phyloP scores from a whole-genome alignment of 2,888 invertebrate genomes.

The Cryptocheilus praepositus region DNA sequence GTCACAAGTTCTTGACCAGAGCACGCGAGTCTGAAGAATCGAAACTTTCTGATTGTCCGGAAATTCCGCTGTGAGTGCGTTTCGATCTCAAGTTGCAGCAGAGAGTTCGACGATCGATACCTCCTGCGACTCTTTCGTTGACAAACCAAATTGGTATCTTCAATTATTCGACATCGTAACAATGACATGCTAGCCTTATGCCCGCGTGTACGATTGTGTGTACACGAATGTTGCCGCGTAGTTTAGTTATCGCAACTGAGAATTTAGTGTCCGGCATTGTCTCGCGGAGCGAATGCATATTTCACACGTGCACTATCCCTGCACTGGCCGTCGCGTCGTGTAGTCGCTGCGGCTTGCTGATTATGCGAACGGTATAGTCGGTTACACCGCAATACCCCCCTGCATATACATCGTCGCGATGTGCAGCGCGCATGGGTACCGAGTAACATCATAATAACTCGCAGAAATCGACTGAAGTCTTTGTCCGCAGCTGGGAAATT shows the following conservation, averaged over 20 bases:
- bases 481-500: slow-evolving; percentile 25
- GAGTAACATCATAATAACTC: slow-evolving; percentile 57
- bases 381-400: slow-evolving; percentile 20
- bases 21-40: too few relatives aligned
- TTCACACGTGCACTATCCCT: slow-evolving; percentile 63
- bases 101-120: too few relatives aligned
- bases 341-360: slow-evolving; percentile 48
- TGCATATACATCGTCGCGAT: slow-evolving; percentile 36
- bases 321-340: slow-evolving; percentile 36
- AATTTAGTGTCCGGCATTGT: slow-evolving; percentile 64
- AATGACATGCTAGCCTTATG: background rate
- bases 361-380: slow-evolving; percentile 45
- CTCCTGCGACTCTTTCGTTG: too few relatives aligned
- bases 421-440: slow-evolving; percentile 29
- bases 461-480: slow-evolving; percentile 53
- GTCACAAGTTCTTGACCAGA: too few relatives aligned
- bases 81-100: too few relatives aligned
- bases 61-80: too few relatives aligned
- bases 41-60: too few relatives aligned
- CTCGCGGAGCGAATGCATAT: slow-evolving; percentile 68
- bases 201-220: slow-evolving; percentile 38
- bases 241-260: slow-evolving; percentile 59
- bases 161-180: too few relatives aligned
- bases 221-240: slow-evolving; percentile 44
- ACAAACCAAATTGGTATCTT: too few relatives aligned